phyloP scores from a whole-genome alignment of 2,888 invertebrate species.

The Ctenicera cuprea region DNA sequence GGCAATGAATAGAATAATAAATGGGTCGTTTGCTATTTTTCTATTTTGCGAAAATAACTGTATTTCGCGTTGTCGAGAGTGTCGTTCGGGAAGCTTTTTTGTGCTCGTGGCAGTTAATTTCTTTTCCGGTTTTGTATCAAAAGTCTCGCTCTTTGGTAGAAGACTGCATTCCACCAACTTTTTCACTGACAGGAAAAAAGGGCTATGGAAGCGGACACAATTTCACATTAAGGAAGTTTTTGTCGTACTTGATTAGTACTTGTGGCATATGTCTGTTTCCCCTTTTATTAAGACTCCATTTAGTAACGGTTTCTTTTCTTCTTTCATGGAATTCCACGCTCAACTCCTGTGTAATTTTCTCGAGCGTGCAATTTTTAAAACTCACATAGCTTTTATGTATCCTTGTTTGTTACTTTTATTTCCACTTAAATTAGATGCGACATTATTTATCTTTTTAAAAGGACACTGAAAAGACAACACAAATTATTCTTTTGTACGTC shows the following conservation, averaged over 20 bases:
- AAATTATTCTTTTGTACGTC: too few species aligned
- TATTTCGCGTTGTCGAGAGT: conserved; percentile 33
- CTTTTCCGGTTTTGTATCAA: conserved; percentile 43
- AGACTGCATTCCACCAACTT: conserved; percentile 29
- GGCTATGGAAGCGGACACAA: conserved; percentile 39
- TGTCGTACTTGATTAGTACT: conserved; percentile 47
- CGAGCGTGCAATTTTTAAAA: conserved; percentile 28
- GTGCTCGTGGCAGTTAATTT: conserved; percentile 44
- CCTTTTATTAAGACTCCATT: conserved; percentile 40
- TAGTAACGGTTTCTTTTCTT: conserved; percentile 31
- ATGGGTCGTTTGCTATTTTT: conserved; percentile 33
- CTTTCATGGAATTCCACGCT: conserved; percentile 20
- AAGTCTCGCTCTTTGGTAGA: conserved; percentile 35
- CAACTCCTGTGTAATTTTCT: conserved; percentile 21
- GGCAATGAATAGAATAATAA: conserved; percentile 27
- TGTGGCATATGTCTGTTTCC: conserved; percentile 48
- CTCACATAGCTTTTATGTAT: conserved; percentile 11
- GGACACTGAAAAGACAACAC: neutral
- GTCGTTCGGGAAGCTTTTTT: conserved; percentile 35
- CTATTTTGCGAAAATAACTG: conserved; percentile 41
- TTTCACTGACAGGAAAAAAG: conserved; percentile 37
- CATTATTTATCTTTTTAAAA: conserved; percentile 17
- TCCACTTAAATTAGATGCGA: conserved; percentile 12
- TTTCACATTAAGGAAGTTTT: conserved; percentile 48
- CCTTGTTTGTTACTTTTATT: conserved; percentile 9